These are phyloP conservation scores for Bos javanicus DNA, from an alignment of 2,113 vertebrate genomes.

Conservation along the genomic window DNA sequence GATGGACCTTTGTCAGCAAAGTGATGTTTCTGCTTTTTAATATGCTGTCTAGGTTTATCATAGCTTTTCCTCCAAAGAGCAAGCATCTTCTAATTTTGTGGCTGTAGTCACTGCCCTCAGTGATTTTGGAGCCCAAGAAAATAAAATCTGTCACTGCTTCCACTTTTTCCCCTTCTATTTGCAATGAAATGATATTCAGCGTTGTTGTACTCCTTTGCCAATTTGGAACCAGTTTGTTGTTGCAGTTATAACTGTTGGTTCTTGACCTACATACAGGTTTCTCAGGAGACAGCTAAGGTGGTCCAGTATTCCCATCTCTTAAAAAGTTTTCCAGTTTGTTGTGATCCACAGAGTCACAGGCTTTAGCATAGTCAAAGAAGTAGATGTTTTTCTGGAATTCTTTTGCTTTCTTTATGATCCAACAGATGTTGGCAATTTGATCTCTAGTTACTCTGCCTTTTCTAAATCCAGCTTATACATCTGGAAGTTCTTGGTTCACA, in stretches of 20 bases:
- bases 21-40: background rate
- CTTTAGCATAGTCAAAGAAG: background rate
- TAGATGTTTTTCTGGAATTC: background rate
- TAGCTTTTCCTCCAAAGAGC: background rate
- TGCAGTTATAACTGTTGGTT: background rate
- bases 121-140: background rate
- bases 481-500: background rate
- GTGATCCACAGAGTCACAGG: background rate
- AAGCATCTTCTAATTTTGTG: background rate
- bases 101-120: background rate
- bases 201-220: background rate
- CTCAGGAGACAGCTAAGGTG: background rate
- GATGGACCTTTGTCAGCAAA: background rate
- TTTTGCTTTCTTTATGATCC: background rate
- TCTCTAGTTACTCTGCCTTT: background rate
- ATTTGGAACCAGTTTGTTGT: background rate
- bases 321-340: background rate
- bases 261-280: background rate
- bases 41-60: background rate
- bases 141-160: background rate
- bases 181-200: background rate
- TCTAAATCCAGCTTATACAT: background rate
- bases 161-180: background rate
- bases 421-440: background rate
- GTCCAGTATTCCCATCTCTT: background rate